Evolutionary conservation across 2,888 invertebrate genomes (phyloP).

Genomic region (Melieria omissa): DNA sequence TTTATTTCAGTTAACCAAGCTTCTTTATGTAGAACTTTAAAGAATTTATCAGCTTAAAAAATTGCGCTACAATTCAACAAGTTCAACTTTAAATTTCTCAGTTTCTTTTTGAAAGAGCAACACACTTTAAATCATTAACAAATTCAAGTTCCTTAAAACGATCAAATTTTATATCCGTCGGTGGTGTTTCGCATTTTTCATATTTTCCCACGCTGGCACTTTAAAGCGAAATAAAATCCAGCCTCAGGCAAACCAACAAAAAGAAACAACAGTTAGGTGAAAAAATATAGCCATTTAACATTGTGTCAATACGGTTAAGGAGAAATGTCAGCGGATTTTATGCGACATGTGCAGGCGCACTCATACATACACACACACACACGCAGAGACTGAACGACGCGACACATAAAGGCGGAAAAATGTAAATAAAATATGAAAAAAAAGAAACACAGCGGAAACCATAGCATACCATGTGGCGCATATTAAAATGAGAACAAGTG

Average conservation of each 20-base stretch:
- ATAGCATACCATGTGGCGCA: background rate
- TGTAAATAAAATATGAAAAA: too few species aligned
- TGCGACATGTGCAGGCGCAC: too few species aligned
- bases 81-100: too few species aligned
- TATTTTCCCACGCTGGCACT: background rate
- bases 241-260: background rate
- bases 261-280: background rate
- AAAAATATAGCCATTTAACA: constrained; percentile 20
- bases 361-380: too few species aligned
- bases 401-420: too few species aligned
- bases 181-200: background rate
- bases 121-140: background rate
- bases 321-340: background rate
- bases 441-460: too few species aligned
- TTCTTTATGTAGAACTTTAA: too few species aligned
- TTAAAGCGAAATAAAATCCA: background rate
- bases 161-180: background rate
- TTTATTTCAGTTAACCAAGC: too few species aligned
- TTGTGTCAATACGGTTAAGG: constrained; percentile 19
- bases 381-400: too few species aligned
- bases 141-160: background rate
- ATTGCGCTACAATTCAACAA: too few species aligned
- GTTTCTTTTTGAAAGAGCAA: too few species aligned
- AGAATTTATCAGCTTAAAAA: too few species aligned
- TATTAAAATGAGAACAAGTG: background rate